Base-by-base conservation (phyloP, 2,888 invertebrate species). In the Eilema sororculum region DNA sequence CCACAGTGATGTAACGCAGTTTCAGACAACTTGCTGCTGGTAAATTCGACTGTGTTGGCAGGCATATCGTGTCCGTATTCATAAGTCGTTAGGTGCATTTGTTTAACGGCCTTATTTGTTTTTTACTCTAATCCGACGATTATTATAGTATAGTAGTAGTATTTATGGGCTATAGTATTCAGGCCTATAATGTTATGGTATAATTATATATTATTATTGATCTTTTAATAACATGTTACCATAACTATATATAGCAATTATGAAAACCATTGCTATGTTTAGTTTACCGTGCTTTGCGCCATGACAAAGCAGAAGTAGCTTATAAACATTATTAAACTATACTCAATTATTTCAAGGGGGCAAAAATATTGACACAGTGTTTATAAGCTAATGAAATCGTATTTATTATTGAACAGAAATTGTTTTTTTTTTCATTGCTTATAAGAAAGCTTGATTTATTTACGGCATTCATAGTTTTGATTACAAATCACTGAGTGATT, bases 21-120 rank as follows among this genome's bases (percentile, higher is more conserved):
- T 90, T 87, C 89, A 88, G 84, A 88, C 87, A 86, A 90, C 91
- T 87, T 90, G 88, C 88, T 93, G 93, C 93, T 93, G 92, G 94
- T 94, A 92, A 92, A 91, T 87, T 90, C 87, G 87, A 88, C 85
- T 86, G 82, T 89, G 86, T 89, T 90, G 94, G 92, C 93, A 92
- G 93, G 93, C 91, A 91, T 92, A 91, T 89, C 87, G 87, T 88
- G 87, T 89, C 78, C 86, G 67, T 80, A 90, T 91, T 89, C 87
- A 85, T 90, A 88, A 89, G 88, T 87, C 89, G 92, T 91, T 93
- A 89, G 92, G 94, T 94, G 94, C 95, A 94, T 93, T 91, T 73
- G 87, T 89, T 87, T 86, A 82, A 81, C 80, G 86, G 86, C 85
- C 83, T 80, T 80, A 78, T 81, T 81, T 74, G 74, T 81, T 80